Evolutionary conservation across 2,113 vertebrate species (phyloP).

Genomic region (Strigops habroptila): DNA sequence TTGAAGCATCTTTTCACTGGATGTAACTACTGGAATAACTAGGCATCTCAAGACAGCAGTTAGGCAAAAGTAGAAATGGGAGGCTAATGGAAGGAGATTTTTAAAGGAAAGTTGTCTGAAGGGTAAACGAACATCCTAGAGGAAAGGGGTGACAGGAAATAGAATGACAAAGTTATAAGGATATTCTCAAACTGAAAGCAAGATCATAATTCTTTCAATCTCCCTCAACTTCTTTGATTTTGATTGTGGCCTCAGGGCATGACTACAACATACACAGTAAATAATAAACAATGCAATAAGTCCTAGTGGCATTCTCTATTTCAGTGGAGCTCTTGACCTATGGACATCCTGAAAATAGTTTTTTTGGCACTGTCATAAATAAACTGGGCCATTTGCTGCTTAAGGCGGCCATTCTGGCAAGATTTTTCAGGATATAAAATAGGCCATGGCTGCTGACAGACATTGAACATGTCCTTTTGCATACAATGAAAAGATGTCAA

Average conservation of each 20-base stretch:
- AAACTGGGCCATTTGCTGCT: constrained; percentile 24
- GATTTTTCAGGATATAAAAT: background rate
- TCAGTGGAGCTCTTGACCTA: constrained; percentile 42
- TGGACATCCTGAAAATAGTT: constrained; percentile 17
- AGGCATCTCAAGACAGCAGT: background rate
- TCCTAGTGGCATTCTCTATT: constrained; percentile 4
- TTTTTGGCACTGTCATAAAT: constrained; percentile 48
- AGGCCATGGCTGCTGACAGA: background rate
- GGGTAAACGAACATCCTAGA: background rate
- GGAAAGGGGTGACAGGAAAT: background rate
- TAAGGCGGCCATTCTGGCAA: background rate
- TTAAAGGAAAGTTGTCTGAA: background rate
- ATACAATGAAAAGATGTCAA: background rate
- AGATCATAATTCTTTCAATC: background rate
- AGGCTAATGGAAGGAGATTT: background rate
- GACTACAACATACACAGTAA: background rate
- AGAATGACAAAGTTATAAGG: background rate
- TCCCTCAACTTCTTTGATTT: background rate
- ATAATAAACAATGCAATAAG: constrained; percentile 7
- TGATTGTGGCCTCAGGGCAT: background rate
- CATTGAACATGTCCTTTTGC: background rate
- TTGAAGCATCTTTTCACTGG: background rate
- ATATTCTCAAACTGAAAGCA: background rate
- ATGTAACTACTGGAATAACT: background rate
- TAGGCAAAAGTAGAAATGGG: background rate